Base-by-base conservation (phyloP, 2,797 vertebrate species). In the Acrossocheilus fasciatus region DNA sequence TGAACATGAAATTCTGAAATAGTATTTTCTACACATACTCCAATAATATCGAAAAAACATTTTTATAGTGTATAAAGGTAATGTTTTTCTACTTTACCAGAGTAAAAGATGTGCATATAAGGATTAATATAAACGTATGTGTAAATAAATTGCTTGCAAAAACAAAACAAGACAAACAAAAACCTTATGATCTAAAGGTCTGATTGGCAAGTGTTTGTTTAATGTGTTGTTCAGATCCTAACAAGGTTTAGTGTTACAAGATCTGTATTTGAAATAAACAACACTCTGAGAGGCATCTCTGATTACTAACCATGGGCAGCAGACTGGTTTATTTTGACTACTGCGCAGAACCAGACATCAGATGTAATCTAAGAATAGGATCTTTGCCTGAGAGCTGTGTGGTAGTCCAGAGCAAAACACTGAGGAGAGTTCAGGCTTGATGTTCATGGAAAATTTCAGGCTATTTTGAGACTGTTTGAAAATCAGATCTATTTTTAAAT, bases 181-280 rank as follows among this genome's bases (percentile, higher is more conserved):
- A 4, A n/a, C 6, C 14, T 6, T 66, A 9, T 39, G 36, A 4
- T 54, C 18, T 36, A 39, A 77, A 34, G 74, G 30, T 23, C 15
- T 36, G 30, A 23, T 3, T 36, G 50, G 11, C 52, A 12, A 9
- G 57, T 75, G 45, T 47, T 52, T 45, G n/a, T 79, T 79, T 57
- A 50, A 41, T 70, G 72, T 57, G 47, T 15, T 69, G 14, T 66
- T 45, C 47, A 43, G 73, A 74, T 82, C 85, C 80, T 70, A 47
- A 17, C 59, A 68, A 54, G 74, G 30, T 50, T 54, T 52, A 54
- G 62, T 47, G 47, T 82, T 74, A 68, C 52, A 82, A 26, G 54
- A 74, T 50, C 83, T 81, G 74, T 39, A 64, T 85, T 81, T 87
- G 50, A 84, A 85, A 80, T 73, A 73, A 82, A 81, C 80, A 52